Percentiles rank a stretch among this genome's conserved stretches.
Evolutionary conservation across 1,140 invertebrate species (phyloP).

Genomic region (Psix sp.): DNA sequence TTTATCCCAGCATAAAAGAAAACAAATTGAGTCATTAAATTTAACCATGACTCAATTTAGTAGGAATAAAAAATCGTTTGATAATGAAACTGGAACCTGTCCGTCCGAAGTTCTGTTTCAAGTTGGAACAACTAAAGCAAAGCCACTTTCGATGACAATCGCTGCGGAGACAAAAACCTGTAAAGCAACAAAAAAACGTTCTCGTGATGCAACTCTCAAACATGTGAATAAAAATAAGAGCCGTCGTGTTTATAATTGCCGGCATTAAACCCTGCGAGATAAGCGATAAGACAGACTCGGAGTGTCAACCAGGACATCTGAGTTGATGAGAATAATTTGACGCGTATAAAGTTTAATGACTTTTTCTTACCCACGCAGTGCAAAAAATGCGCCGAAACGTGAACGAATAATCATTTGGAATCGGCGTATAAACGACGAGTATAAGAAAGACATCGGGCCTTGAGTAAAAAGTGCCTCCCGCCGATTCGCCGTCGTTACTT

Average conservation of each 20-base stretch:
- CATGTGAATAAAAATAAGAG: slow-evolving; percentile 49
- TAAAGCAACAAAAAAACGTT: slow-evolving; percentile 14
- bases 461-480: slow-evolving; percentile 23
- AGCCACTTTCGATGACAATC: slow-evolving; percentile 11
- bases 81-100: slow-evolving; percentile 2
- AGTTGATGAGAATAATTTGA: slow-evolving; percentile 49
- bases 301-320: too few species aligned
- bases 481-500: slow-evolving; percentile 35
- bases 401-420: slow-evolving; percentile 6
- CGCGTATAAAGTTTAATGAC: slow-evolving; percentile 42
- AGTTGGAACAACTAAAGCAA: neutral
- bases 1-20: neutral
- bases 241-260: slow-evolving; percentile 41
- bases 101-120: neutral
- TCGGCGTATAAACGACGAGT: slow-evolving; percentile 29
- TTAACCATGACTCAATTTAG: neutral
- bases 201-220: slow-evolving; percentile 17
- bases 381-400: slow-evolving; percentile 9
- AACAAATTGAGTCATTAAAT: slow-evolving; percentile 3
- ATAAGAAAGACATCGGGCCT: slow-evolving; percentile 29
- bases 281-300: slow-evolving; percentile 47
- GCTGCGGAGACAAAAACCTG: slow-evolving; percentile 11
- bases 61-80: neutral
- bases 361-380: slow-evolving; percentile 27
- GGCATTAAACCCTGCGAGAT: slow-evolving; percentile 44